These are phyloP conservation scores for Fregetta grallaria DNA, from an alignment of 2,113 vertebrate species.

Conservation along the genomic window DNA sequence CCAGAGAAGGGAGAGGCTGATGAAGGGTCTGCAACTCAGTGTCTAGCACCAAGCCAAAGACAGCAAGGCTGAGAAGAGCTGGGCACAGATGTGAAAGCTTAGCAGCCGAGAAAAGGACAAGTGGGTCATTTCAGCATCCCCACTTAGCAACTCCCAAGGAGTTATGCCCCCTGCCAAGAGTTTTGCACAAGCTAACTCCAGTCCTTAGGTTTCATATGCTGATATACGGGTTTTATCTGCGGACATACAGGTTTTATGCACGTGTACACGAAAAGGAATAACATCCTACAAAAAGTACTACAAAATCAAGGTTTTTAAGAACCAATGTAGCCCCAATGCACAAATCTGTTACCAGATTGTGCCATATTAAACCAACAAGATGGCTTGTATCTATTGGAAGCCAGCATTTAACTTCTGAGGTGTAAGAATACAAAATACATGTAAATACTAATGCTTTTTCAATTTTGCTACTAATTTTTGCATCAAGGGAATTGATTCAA, in stretches of 20 bases:
- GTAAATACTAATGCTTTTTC: background rate
- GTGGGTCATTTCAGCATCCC: background rate
- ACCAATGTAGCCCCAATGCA: rapidly evolving
- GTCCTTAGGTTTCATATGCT: background rate
- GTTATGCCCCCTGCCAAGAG: rapidly evolving
- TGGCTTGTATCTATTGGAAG: background rate
- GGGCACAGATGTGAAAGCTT: background rate
- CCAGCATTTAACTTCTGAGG: background rate
- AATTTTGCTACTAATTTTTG: background rate
- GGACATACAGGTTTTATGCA: background rate
- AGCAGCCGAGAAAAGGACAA: background rate
- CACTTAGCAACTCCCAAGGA: background rate
- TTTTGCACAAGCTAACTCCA: background rate
- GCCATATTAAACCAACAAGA: background rate
- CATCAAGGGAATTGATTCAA: background rate
- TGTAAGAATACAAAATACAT: background rate
- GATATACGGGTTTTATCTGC: background rate
- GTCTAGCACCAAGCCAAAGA: background rate
- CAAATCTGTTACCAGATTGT: background rate
- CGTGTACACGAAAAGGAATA: background rate
- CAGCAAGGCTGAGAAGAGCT: background rate
- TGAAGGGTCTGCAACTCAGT: background rate
- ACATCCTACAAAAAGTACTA: background rate
- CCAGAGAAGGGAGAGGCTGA: background rate
- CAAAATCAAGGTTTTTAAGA: background rate